Conservation (phyloP, 2,113 vertebrate species). For the Machaerirhynchus nigripectus region DNA sequence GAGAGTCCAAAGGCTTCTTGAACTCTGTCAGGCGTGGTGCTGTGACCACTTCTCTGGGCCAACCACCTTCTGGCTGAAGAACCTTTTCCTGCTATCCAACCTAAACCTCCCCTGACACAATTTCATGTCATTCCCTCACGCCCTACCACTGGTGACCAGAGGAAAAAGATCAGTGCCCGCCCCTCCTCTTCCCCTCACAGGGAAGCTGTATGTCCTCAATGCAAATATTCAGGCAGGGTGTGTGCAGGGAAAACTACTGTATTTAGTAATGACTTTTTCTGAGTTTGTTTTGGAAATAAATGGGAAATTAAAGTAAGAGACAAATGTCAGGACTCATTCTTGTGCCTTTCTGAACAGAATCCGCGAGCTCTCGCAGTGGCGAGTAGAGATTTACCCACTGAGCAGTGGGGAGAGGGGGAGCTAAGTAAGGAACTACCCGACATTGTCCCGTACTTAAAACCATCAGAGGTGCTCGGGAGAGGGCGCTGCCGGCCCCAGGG, state of each 20-base stretch:
- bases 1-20: neutral
- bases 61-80: neutral
- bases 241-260: fast-evolving
- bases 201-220: neutral
- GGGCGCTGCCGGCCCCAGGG: fast-evolving
- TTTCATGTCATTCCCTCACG: neutral
- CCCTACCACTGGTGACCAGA: too few relatives aligned
- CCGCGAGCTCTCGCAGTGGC: neutral
- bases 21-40: neutral
- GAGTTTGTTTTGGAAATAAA: neutral
- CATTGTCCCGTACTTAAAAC: fast-evolving
- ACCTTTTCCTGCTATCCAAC: neutral
- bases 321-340: neutral
- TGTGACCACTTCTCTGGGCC: neutral
- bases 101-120: neutral
- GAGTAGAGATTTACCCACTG: neutral
- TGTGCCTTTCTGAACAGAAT: neutral
- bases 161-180: neutral
- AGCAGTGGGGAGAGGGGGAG: neutral
- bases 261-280: neutral
- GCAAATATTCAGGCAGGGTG: neutral
- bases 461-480: fast-evolving
- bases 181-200: neutral
- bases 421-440: fast-evolving
- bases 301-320: neutral